Evolutionary conservation across 2,113 vertebrate genomes (phyloP), one percentile per base, ranked within the genome.

Genomic region (Myotis brandtii): DNA sequence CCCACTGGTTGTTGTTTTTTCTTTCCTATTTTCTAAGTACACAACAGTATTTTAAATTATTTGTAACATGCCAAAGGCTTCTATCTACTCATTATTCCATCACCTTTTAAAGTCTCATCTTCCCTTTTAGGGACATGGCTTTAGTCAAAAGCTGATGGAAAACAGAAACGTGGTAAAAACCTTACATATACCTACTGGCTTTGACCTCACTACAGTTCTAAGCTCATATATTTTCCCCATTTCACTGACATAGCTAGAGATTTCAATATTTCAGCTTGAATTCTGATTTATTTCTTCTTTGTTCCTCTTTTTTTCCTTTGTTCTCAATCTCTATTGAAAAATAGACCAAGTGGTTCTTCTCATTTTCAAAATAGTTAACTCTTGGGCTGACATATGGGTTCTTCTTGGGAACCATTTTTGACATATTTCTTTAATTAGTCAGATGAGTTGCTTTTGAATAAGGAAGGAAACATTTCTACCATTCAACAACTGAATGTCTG

Each of bases 321-420:
- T 95, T 97, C 67, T 84, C 64, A 72, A 13, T 92, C 52, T 88
- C 70, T 91, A 8, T 64, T 95, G 93, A 95, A 91, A 95, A 96
- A 76, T 46, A 77, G 62, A 89, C 83, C 64, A 66, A 95, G 43
- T 92, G 21, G 34, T 94, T 95, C 79, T 93, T 93, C 86, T 83
- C 48, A 88, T 96, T 96, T 95, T 96, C 70, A 95, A 95, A 97
- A 96, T 93, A 96, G 92, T 95, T 96, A 93, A 91, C 96, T 96
- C 79, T 95, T 81, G 95, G 86, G 64, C 48, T 96, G 85, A 88
- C 52, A n/a, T 95, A 64, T 50, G 77, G 50, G 23, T 91, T 96
- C 76, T 97, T 96, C 70, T 84, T 81, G 67, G 48, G 64, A 89
- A 82, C 50, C 43, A 14, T 94, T 95, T 96, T 96, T 96, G 95